phyloP scores from a whole-genome alignment of 1,140 invertebrate genomes.

The Maconellicoccus hirsutus region DNA sequence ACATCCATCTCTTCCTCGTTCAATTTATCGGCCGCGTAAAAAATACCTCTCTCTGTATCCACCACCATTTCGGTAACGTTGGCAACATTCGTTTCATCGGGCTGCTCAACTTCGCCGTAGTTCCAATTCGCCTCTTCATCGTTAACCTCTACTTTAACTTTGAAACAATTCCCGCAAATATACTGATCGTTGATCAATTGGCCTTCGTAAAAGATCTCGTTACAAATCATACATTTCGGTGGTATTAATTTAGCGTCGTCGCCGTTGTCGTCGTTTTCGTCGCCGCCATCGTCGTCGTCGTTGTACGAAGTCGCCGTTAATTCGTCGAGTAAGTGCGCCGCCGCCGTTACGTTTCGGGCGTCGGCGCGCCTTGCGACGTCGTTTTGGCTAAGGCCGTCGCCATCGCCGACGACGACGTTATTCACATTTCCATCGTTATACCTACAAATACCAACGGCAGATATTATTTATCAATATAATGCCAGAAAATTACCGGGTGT shows the following conservation, averaged over 20 bases:
- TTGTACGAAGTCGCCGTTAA: neutral
- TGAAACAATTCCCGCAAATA: neutral
- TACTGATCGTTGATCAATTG: neutral
- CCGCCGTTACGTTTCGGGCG: neutral
- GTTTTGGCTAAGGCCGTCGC: neutral
- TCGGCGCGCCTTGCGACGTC: neutral
- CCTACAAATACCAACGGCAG: constrained; percentile 19
- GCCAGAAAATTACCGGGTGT: too few species aligned
- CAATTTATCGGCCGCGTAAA: too few species aligned
- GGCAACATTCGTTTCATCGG: too few species aligned
- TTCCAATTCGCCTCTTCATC: neutral
- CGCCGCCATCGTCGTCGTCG: neutral
- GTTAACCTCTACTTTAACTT: neutral
- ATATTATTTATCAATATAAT: neutral
- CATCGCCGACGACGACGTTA: neutral
- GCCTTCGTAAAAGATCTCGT: neutral
- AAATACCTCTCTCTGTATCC: too few species aligned
- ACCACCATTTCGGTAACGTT: too few species aligned
- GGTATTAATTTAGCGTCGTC: neutral
- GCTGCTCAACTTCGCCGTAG: neutral
- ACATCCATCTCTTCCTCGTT: too few species aligned
- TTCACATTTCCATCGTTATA: neutral
- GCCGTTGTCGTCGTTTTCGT: neutral
- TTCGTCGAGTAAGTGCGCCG: neutral
- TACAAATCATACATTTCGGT: neutral